phyloP scores from a whole-genome alignment of 2,888 invertebrate species.

The Lithosia quadra region DNA sequence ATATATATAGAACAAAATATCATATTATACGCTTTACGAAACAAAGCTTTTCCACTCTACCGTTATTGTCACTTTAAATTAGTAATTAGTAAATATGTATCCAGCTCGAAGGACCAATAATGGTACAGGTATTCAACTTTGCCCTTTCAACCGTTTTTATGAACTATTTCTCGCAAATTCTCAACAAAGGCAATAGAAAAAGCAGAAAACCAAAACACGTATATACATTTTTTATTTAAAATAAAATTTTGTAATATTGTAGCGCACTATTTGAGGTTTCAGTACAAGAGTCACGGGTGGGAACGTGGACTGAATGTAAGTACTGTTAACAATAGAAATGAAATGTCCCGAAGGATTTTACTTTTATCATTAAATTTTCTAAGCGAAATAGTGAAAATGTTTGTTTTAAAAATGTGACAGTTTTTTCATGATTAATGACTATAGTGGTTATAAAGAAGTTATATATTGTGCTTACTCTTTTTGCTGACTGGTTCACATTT shows the following conservation, averaged over 20 bases:
- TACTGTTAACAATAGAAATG: conserved; percentile 18
- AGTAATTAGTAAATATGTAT: too few relatives aligned
- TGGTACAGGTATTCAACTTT: too few relatives aligned
- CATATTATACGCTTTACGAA: not conserved
- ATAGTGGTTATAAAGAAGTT: too few relatives aligned
- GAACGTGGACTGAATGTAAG: conserved; percentile 44
- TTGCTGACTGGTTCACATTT: too few relatives aligned
- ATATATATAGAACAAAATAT: too few relatives aligned
- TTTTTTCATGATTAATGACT: too few relatives aligned
- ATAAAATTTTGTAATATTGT: conserved; percentile 30
- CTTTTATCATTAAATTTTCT: conserved; percentile 20
- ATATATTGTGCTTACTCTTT: not conserved
- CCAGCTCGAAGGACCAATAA: too few relatives aligned
- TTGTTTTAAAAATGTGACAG: not conserved
- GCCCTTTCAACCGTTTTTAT: not conserved
- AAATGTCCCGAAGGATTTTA: conserved; percentile 28
- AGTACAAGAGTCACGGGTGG: conserved; percentile 41
- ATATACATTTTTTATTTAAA: conserved; percentile 18
- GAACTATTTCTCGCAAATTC: not conserved
- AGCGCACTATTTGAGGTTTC: conserved; percentile 25
- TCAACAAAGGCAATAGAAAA: conserved; percentile 17
- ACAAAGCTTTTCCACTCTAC: not conserved
- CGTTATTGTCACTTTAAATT: not conserved
- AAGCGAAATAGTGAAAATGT: not conserved
- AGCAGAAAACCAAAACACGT: conserved; percentile 17